These are phyloP conservation scores for Gasterosteus nipponicus DNA, from an alignment of 2,113 vertebrate genomes.

Conservation along the genomic window DNA sequence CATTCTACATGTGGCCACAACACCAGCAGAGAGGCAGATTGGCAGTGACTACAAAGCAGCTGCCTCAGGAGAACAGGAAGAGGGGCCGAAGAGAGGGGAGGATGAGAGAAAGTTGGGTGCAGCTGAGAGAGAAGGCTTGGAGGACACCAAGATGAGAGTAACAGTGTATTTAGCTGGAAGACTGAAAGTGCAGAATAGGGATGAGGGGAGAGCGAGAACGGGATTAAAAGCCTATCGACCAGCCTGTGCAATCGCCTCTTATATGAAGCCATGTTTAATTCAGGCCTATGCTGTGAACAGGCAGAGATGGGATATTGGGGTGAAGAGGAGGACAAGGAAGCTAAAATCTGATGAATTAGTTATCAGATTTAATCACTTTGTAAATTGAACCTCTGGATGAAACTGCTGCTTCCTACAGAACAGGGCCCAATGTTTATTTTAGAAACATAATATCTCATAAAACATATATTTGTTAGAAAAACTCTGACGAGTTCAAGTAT, in stretches of 20 bases:
- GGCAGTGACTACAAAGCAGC: slow-evolving; percentile 20
- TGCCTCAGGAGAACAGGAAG: slow-evolving; percentile 34
- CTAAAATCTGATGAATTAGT: not conserved
- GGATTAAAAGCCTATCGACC: slow-evolving; percentile 80
- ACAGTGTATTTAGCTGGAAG: slow-evolving; percentile 57
- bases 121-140: slow-evolving; percentile 43
- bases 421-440: not conserved
- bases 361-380: not conserved
- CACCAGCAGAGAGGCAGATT: slow-evolving; percentile 9
- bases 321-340: slow-evolving; percentile 12
- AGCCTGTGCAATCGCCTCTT: slow-evolving; percentile 62
- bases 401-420: not conserved
- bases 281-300: slow-evolving; percentile 49
- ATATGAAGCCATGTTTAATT: slow-evolving; percentile 80
- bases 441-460: not conserved
- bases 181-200: slow-evolving; percentile 63
- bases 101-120: slow-evolving; percentile 35
- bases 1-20: not conserved
- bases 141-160: slow-evolving; percentile 65
- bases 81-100: slow-evolving; percentile 4
- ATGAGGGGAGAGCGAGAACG: slow-evolving; percentile 56
- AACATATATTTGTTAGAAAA: too few species aligned
- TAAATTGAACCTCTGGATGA: not conserved
- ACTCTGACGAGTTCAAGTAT: too few species aligned
- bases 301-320: slow-evolving; percentile 39